Base-by-base conservation (phyloP, 2,797 vertebrate species). In the Lacerta agilis region DNA sequence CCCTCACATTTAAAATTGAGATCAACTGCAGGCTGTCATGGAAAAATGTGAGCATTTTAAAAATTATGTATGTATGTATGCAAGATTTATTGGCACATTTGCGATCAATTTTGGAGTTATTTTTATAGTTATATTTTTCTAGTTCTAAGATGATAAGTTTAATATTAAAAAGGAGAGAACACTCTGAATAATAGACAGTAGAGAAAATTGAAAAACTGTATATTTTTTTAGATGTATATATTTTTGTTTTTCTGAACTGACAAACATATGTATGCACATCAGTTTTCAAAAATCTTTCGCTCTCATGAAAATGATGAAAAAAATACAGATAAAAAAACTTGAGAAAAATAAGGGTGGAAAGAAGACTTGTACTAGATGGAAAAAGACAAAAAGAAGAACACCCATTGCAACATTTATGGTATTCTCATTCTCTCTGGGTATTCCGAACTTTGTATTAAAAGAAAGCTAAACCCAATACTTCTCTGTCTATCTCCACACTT, bases 51-150 rank as follows among this genome's bases (percentile, higher is more conserved):
- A 0, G 0, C 7, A 61, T 4, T 1, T 17, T 88, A 86, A 3
- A 4, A 77, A 81, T 90, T 92, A 83, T 49, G 45, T 15, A 49
- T 45, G 45, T 45, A 45, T 90, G 41, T 90, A 89, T 66, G 36
- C 6, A 88, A 83, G 20, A 80, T 78, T 90, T 23, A 58, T 78
- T 83, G 38, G 75, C 20, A 86, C 78, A 0, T 1, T 84, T 64
- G 91, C 17, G 8, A 79, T 79, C 2, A 86, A 15, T 79, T 7
- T 82, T 75, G 79, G 73, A 4, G 77, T 55, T 71, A 3, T 79
- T 3, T 83, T 92, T 73, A 25, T 36, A 49, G 1, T 5, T 1
- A 6, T 85, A 9, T 38, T 86, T 61, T 38, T 45, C 11, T 82
- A 61, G 13, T 79, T 11, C 86, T 13, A 1, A 86, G 20, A 1